These are phyloP conservation scores for Dryoscopus gambensis DNA, from an alignment of 2,113 vertebrate genomes.

Conservation along the genomic window DNA sequence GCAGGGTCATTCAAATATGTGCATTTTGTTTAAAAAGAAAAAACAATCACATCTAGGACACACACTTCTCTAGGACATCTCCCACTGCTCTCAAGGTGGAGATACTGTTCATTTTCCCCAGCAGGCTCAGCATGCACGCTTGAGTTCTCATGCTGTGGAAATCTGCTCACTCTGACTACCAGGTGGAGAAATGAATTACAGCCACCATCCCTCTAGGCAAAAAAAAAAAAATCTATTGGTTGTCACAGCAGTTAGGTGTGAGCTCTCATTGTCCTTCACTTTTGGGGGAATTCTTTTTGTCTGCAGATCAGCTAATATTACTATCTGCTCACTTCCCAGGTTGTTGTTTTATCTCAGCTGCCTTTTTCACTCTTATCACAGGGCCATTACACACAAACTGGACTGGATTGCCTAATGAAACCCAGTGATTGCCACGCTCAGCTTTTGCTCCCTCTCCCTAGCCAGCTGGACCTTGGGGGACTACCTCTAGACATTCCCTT, in stretches of 20 bases:
- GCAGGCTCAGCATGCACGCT: background rate
- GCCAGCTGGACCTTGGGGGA: background rate
- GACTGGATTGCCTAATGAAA: background rate
- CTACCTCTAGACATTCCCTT: background rate
- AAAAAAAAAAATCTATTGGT: background rate
- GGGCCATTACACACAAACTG: background rate
- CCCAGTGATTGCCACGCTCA: background rate
- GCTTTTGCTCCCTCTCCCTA: background rate
- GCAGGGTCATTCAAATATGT: background rate
- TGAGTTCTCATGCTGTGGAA: slow-evolving; percentile 43
- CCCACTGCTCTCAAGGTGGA: background rate
- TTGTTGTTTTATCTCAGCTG: background rate
- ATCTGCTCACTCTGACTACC: slow-evolving; percentile 37
- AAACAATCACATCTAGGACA: background rate
- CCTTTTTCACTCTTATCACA: background rate
- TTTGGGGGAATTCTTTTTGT: background rate
- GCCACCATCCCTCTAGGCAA: background rate
- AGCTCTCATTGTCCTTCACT: background rate
- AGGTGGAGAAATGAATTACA: slow-evolving; percentile 40
- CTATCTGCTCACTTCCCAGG: background rate
- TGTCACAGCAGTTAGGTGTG: background rate
- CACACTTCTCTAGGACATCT: background rate
- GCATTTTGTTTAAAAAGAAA: background rate
- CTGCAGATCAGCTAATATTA: background rate
- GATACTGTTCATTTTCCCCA: slow-evolving; percentile 1